phyloP scores from a whole-genome alignment of 2,797 vertebrate species.

The Sandelia bainsii region DNA sequence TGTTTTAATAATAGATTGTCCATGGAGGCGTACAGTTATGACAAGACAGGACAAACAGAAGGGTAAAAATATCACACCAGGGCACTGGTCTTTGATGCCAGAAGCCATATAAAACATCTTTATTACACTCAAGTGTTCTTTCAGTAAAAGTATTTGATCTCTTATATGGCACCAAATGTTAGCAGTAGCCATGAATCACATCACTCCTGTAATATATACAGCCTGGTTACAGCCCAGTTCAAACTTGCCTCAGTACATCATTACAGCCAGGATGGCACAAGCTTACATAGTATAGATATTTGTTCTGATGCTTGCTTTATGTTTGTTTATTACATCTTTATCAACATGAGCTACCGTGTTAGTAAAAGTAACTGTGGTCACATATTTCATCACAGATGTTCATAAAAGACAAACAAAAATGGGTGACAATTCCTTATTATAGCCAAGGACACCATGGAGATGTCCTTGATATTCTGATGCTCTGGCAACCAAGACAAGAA shows the following conservation, averaged over 20 bases:
- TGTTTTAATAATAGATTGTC: constrained; percentile 46
- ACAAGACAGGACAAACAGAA: constrained; percentile 37
- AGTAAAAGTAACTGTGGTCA: background rate
- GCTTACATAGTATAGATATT: background rate
- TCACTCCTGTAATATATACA: constrained; percentile 17
- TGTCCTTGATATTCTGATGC: constrained; percentile 29
- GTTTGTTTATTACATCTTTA: constrained; percentile 1
- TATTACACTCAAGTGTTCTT: constrained; percentile 31
- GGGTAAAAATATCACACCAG: constrained; percentile 35
- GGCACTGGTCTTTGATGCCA: constrained; percentile 18
- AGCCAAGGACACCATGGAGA: constrained; percentile 32
- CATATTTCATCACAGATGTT: constrained; percentile 16
- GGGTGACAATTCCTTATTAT: constrained; percentile 1
- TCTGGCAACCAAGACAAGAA: constrained; percentile 11
- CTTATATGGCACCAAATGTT: constrained; percentile 23
- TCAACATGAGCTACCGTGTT: background rate
- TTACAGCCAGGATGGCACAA: constrained; percentile 20
- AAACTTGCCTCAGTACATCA: constrained; percentile 22
- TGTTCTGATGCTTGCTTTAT: constrained; percentile 7
- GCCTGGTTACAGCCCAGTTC: constrained; percentile 2
- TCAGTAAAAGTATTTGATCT: constrained; percentile 28
- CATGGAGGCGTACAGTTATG: constrained; percentile 13
- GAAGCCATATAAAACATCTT: constrained; percentile 30
- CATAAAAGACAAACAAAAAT: constrained; percentile 1
- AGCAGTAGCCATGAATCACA: constrained; percentile 23